A percentile compares a stretch with the other conserved stretches of the same genome.
Conservation (phyloP, 30 jellyfish, hydroid and myxozoan genomes). For the Catostylus mosaicus region DNA sequence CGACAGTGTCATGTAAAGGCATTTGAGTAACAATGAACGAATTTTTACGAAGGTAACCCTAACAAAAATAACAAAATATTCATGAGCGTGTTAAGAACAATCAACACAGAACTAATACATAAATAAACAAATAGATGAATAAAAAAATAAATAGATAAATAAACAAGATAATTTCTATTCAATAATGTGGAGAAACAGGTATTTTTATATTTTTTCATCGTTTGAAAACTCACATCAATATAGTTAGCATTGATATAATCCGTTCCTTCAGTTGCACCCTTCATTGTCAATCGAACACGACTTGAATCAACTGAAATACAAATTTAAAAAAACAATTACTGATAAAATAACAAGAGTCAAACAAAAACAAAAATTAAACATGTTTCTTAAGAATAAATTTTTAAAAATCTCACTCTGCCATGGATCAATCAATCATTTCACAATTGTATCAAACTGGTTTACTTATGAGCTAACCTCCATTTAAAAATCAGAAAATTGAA, state of each 20-base stretch:
- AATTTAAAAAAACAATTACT: no score
- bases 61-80: background rate
- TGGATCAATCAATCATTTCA: no score
- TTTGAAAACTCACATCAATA: slow-evolving; percentile 76
- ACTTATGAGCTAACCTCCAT: no score
- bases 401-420: no score
- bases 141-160: no score
- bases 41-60: slow-evolving; percentile 73
- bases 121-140: background rate
- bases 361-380: no score
- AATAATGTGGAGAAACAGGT: background rate
- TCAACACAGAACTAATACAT: background rate
- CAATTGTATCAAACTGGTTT: no score
- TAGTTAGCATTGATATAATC: slow-evolving; percentile 90
- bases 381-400: no score
- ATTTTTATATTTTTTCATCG: no score
- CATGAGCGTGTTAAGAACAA: background rate
- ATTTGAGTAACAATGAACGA: slow-evolving; percentile 83
- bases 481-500: no score
- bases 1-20: slow-evolving; percentile 82
- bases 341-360: no score
- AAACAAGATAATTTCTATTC: no score
- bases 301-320: slow-evolving; percentile 60
- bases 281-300: slow-evolving; percentile 84
- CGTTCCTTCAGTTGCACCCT: slow-evolving; percentile 83